Conservation (phyloP, 2,113 vertebrate species). For the Clupea harengus region DNA sequence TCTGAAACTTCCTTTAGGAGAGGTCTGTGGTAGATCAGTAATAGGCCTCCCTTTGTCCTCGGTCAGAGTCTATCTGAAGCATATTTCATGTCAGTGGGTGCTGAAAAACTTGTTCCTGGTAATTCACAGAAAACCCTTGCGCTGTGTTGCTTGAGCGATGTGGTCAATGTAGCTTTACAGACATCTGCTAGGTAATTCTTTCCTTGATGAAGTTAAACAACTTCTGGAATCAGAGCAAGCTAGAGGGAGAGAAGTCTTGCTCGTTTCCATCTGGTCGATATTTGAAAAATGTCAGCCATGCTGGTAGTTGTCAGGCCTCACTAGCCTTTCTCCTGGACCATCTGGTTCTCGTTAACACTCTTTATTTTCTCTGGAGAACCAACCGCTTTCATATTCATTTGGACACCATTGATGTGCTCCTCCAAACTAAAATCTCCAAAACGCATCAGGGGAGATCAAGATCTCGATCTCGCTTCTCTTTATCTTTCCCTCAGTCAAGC, state of each 20-base stretch:
- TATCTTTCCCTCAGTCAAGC: conserved; percentile 19
- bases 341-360: conserved; percentile 62
- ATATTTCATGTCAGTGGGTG: conserved; percentile 60
- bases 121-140: conserved; percentile 59
- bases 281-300: conserved; percentile 59
- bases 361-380: conserved; percentile 46
- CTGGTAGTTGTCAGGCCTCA: conserved; percentile 48
- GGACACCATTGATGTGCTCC: conserved; percentile 28
- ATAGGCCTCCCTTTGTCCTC: neutral
- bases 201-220: conserved; percentile 65
- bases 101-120: conserved; percentile 61
- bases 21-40: conserved; percentile 6
- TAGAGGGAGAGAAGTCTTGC: conserved; percentile 54
- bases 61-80: conserved; percentile 48
- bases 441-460: neutral
- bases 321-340: conserved; percentile 38
- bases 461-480: neutral
- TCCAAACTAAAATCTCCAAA: neutral
- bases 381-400: conserved; percentile 57
- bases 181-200: conserved; percentile 52
- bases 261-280: conserved; percentile 66
- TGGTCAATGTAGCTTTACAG: conserved; percentile 56
- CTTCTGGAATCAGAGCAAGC: conserved; percentile 54
- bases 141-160: conserved; percentile 44
- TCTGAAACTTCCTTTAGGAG: neutral